phyloP scores from a whole-genome alignment of 2,888 invertebrate species.

The Drosophila conformis region DNA sequence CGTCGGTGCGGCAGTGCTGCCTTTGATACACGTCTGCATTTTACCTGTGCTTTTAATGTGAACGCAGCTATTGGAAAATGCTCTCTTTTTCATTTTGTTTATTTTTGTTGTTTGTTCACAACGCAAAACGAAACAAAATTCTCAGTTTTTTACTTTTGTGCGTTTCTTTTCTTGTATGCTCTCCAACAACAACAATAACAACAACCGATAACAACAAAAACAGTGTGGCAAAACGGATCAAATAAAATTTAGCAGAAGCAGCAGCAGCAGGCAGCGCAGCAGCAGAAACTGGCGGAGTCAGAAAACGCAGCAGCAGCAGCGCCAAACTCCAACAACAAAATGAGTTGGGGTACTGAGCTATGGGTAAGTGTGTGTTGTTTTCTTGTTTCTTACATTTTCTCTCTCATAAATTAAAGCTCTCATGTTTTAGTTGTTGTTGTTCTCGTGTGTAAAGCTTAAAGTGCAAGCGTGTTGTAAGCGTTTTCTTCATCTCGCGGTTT shows the following conservation, averaged over 20 bases:
- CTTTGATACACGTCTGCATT: conserved; percentile 58
- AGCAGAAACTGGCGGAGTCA: conserved; percentile 82
- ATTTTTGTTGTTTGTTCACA: conserved; percentile 28
- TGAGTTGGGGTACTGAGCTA: conserved; percentile 85
- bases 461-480: conserved; percentile 43
- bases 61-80: conserved; percentile 50
- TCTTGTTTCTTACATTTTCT: conserved; percentile 2
- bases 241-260: conserved; percentile 22
- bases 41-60: conserved; percentile 50
- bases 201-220: conserved; percentile 24
- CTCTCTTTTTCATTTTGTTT: conserved; percentile 38
- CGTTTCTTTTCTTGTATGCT: conserved; percentile 26
- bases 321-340: conserved; percentile 83
- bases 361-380: conserved; percentile 80
- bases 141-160: conserved; percentile 36
- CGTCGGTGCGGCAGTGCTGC: conserved; percentile 28
- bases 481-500: conserved; percentile 22
- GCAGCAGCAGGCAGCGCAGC: conserved; percentile 55
- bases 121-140: conserved; percentile 50
- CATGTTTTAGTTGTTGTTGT: conserved; percentile 1
- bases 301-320: conserved; percentile 80
- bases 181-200: conserved; percentile 26
- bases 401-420: background rate
- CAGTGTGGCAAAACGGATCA: conserved; percentile 65
- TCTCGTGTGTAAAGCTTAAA: conserved; percentile 36